Evolutionary conservation across 2,797 vertebrate genomes (phyloP), one percentile per base, ranked within the genome.

Genomic region (Sphenopsis melanotis): DNA sequence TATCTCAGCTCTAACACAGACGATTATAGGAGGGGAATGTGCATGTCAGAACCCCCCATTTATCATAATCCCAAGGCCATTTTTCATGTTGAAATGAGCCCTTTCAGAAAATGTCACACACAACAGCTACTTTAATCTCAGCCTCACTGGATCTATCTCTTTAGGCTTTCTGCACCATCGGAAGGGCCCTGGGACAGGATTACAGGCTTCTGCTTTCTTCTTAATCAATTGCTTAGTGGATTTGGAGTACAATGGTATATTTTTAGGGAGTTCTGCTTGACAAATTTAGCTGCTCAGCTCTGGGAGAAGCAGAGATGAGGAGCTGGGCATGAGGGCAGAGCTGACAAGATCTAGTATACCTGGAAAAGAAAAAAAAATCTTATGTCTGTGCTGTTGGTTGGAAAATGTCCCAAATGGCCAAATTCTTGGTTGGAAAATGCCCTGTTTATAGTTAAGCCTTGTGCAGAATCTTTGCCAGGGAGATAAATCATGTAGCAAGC

Each of bases 41-140:
- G 97, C 97, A 97, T 98, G 98, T 98, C 98, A 98, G 96, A 97
- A 97, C 96, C 88, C 93, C 97, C 97, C 98, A 98, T 98, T 98
- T 98, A 98, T 98, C 98, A 98, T 98, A 98, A 97, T 97, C 98
- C 96, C 86, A 94, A 89, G 94, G 94, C 97, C 97, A 98, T 98
- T 98, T 98, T 98, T 98, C 98, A 98, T 98, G 97, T 97, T 98
- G 97, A 98, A 98, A 98, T 96, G 98, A 98, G 97, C 95, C 97
- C 97, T 98, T 98, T 98, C 97, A 98, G 96, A 96, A 98, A 97
- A 97, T 97, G 98, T 97, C 98, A 97, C 97, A 98, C 92, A 98
- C 98, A 98, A 98, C 98, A 97, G 97, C 96, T 97, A 97, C 98
- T 98, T 98, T 98, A 98, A 98, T 98, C 98, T 98, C 97, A 97